Conservation (phyloP, 1,140 invertebrate species). For the Scylla paramamosain region DNA sequence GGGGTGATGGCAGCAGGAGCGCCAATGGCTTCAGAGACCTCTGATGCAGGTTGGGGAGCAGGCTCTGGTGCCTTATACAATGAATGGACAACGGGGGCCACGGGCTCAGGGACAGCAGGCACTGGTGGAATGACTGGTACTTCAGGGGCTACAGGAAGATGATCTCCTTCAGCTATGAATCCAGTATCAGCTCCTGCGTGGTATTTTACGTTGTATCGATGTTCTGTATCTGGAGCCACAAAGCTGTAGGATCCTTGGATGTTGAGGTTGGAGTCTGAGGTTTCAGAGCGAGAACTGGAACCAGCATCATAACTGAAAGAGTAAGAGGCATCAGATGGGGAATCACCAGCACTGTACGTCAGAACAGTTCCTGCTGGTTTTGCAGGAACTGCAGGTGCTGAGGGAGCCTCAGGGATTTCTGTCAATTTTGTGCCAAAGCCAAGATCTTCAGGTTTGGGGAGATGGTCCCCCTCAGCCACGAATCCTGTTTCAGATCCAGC, state of each 20-base stretch:
- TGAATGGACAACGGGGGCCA: background rate
- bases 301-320: constrained; percentile 76
- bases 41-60: background rate
- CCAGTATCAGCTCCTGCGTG: constrained; percentile 53
- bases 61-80: background rate
- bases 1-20: background rate
- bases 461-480: constrained; percentile 7
- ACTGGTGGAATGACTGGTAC: background rate
- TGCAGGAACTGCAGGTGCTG: background rate
- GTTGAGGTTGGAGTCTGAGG: constrained; percentile 76
- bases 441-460: background rate
- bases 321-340: constrained; percentile 67
- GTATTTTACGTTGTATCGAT: constrained; percentile 46
- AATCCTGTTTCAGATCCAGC: constrained; percentile 42
- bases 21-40: background rate
- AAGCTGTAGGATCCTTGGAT: constrained; percentile 79
- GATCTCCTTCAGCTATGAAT: constrained; percentile 52
- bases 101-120: background rate
- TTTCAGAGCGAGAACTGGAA: constrained; percentile 76
- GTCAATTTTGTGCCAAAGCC: background rate
- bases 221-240: constrained; percentile 77
- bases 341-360: background rate
- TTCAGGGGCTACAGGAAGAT: constrained; percentile 57
- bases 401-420: background rate
- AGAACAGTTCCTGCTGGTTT: background rate